These are phyloP conservation scores for Pseudachorutes palmiensis DNA, from an alignment of 1,140 invertebrate genomes.

Conservation along the genomic window DNA sequence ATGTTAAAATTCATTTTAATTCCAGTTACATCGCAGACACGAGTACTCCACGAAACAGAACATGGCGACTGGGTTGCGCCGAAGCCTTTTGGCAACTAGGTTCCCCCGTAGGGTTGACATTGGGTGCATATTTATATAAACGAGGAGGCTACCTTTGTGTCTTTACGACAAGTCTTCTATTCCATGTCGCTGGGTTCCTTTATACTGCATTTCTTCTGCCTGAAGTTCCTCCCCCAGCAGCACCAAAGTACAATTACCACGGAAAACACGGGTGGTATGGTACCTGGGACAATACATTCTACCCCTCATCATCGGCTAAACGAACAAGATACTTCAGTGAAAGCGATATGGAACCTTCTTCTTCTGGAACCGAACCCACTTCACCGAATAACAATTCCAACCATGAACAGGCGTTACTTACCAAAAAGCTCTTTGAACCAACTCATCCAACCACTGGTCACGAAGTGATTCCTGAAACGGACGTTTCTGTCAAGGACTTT, in stretches of 20 bases:
- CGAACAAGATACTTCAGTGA: constrained; percentile 33
- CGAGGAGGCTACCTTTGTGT: constrained; percentile 33
- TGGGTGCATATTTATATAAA: constrained; percentile 32
- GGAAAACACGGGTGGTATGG: constrained; percentile 36
- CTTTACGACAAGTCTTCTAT: constrained; percentile 24
- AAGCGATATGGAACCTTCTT: constrained; percentile 19
- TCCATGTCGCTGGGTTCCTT: constrained; percentile 29
- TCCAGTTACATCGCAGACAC: constrained; percentile 44
- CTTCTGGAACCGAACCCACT: neutral
- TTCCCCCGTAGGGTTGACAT: constrained; percentile 29
- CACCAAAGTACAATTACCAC: constrained; percentile 15
- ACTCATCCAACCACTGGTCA: neutral
- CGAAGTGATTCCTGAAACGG: neutral
- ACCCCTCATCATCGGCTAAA: neutral
- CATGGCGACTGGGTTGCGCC: constrained; percentile 42
- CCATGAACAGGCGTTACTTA: neutral
- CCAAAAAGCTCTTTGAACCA: neutral
- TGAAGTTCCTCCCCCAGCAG: constrained; percentile 30
- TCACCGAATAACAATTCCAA: neutral
- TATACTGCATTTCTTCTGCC: constrained; percentile 32
- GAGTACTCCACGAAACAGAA: constrained; percentile 39
- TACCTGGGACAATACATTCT: constrained; percentile 2
- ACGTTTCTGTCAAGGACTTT: constrained; percentile 25
- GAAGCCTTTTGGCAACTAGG: constrained; percentile 36
- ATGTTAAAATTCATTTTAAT: no score